A percentile compares a stretch with the other conserved stretches of the same genome.
These are phyloP conservation scores for Sepioteuthis lessoniana DNA, from an alignment of 2,888 invertebrate species.

Conservation along the genomic window DNA sequence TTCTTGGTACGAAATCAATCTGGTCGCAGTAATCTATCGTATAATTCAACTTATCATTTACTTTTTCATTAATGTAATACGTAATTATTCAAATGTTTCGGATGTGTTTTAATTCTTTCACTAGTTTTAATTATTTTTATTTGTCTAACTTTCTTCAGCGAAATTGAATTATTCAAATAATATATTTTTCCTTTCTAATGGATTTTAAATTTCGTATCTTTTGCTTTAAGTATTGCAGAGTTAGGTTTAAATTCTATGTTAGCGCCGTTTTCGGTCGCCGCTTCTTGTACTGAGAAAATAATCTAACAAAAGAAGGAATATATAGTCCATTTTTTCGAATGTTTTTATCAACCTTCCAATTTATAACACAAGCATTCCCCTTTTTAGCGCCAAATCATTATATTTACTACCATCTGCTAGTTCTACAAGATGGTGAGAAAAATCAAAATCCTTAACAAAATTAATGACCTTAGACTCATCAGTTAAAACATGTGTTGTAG, in stretches of 20 bases:
- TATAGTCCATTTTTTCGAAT: slow-evolving; percentile 53
- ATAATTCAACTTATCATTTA: too few species aligned
- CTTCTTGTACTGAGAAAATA: slow-evolving; percentile 58
- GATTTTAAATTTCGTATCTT: too few species aligned
- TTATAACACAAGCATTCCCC: slow-evolving; percentile 51
- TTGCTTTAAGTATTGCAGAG: too few species aligned
- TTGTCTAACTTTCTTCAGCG: too few species aligned
- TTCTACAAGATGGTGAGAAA: slow-evolving; percentile 54
- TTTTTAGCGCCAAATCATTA: slow-evolving; percentile 52
- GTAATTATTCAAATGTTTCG: too few species aligned
- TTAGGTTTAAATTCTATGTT: not conserved
- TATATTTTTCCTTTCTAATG: too few species aligned
- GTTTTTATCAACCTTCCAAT: slow-evolving; percentile 47
- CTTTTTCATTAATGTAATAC: too few species aligned
- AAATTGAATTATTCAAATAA: too few species aligned
- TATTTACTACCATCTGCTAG: slow-evolving; percentile 54
- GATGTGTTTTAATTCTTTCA: too few species aligned
- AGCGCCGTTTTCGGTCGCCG: slow-evolving; percentile 53
- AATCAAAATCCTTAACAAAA: slow-evolving; percentile 52
- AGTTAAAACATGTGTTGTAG: slow-evolving; percentile 54
- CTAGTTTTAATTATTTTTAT: too few species aligned
- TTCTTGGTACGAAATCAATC: too few species aligned
- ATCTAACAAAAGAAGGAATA: slow-evolving; percentile 42
- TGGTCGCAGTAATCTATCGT: too few species aligned
- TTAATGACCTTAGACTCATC: slow-evolving; percentile 51